Evolutionary conservation across 2,797 vertebrate genomes (phyloP).

Genomic region (Liparis tanakae): DNA sequence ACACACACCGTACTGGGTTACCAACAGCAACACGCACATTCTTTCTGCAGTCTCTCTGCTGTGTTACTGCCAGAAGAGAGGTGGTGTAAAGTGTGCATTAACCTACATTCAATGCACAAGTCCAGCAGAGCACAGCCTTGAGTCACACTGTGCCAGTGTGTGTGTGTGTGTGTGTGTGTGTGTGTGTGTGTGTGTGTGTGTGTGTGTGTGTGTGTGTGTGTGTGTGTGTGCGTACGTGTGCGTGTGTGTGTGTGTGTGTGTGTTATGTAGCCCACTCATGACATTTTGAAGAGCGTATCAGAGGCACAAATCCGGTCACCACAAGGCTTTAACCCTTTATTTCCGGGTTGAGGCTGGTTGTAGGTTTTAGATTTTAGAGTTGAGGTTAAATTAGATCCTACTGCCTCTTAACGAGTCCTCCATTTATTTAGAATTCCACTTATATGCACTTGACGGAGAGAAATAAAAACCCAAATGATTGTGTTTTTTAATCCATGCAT

Average conservation of each 20-base stretch:
- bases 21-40: constrained; percentile 9
- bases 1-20: background rate
- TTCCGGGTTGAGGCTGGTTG: background rate
- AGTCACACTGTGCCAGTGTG: constrained; percentile 23
- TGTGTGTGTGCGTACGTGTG: constrained; percentile 12
- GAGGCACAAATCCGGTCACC: background rate
- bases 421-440: background rate
- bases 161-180: constrained; percentile 16
- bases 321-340: constrained; percentile 1
- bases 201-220: constrained; percentile 4
- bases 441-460: background rate
- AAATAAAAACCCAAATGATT: background rate
- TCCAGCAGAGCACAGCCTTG: constrained; percentile 53
- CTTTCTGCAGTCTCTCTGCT: constrained; percentile 33
- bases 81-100: constrained; percentile 74
- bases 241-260: constrained; percentile 9
- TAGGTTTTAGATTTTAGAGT: background rate
- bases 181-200: constrained; percentile 18
- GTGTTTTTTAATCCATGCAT: background rate
- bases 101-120: constrained; percentile 70
- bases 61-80: constrained; percentile 44
- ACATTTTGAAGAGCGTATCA: constrained; percentile 21
- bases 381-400: background rate
- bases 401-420: background rate
- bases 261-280: background rate